Evolutionary conservation across 2,888 invertebrate species (phyloP), one percentile per base, ranked within the genome.

Genomic region (Toxonevra muliebris): DNA sequence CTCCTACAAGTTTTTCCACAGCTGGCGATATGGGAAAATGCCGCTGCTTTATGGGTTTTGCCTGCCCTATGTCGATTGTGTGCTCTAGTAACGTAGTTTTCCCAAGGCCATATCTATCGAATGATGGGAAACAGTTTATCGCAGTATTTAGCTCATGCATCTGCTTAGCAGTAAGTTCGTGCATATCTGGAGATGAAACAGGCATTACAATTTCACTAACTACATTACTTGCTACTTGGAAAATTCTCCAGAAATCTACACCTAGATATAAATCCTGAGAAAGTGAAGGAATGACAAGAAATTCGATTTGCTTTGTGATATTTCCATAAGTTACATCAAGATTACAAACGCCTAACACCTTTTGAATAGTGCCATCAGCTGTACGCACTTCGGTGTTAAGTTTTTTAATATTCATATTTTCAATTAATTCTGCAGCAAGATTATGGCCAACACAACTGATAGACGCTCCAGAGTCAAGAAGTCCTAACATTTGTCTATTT

Each of bases 21-120:
- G 45, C 59, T 19, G 59, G 59, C 19, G 59, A 59, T 17, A 59
- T 17, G 9, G 59, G 45, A 43, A 59, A 59, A 40, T 59, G 58
- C 3, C 58, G 17, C n/a, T 59, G 43, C 19, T 59, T 59, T 8
- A 59, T 59, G 30, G 69, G 55, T 8, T 52, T 10, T 0, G 57
- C 60, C 9, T 52, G 12, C 5, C 63, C 66, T 7, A 60, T 57
- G 11, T 69, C 69, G 11, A 69, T 69, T 0, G n/a, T 5, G 30
- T 69, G 65, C 30, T 30, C 42, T 17, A 65, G 58, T 13, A 63
- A n/a, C 1, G 13, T 12, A 0, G 65, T 69, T 61, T 63, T 66
- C 7, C 66, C 64, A 1, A 69, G 50, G 3, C 61, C 66, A 30
- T 61, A 53, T 15, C 53, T 20, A 9, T 66, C 66, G 58, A 59